Evolutionary conservation across 2,888 invertebrate species (phyloP).

Genomic region (Seladonia tumulorum): DNA sequence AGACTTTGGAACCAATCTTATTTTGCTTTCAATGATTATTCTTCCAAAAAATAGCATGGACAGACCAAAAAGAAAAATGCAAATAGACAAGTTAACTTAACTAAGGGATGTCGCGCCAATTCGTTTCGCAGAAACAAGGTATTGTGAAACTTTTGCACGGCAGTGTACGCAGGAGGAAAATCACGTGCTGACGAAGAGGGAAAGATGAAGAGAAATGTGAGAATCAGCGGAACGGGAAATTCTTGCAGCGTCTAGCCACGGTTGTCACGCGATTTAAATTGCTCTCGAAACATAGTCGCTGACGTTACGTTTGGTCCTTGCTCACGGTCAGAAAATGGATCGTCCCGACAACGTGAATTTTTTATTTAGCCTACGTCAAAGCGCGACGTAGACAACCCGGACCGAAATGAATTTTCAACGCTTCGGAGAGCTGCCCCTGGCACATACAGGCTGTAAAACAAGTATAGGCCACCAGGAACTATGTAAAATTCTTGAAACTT

Average conservation of each 20-base stretch:
- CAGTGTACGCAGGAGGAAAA: neutral
- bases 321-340: constrained; percentile 39
- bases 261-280: constrained; percentile 49
- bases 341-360: constrained; percentile 32
- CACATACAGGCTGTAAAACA: constrained; percentile 4
- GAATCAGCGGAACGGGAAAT: constrained; percentile 32
- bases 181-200: neutral
- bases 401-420: neutral
- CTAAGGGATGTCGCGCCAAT: too few species aligned
- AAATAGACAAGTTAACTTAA: too few species aligned
- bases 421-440: too few species aligned
- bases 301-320: constrained; percentile 32
- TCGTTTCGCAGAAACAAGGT: neutral
- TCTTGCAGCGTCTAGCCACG: constrained; percentile 20
- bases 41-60: too few species aligned
- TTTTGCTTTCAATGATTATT: too few species aligned
- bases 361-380: constrained; percentile 21
- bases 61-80: too few species aligned
- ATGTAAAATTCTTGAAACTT: neutral
- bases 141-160: neutral
- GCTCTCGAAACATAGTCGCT: constrained; percentile 19
- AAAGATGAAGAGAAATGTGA: constrained; percentile 10
- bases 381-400: neutral
- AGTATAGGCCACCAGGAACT: neutral
- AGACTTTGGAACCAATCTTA: too few species aligned